Evolutionary conservation across 2,888 invertebrate genomes (phyloP).

Genomic region (Polydrusus tereticollis): DNA sequence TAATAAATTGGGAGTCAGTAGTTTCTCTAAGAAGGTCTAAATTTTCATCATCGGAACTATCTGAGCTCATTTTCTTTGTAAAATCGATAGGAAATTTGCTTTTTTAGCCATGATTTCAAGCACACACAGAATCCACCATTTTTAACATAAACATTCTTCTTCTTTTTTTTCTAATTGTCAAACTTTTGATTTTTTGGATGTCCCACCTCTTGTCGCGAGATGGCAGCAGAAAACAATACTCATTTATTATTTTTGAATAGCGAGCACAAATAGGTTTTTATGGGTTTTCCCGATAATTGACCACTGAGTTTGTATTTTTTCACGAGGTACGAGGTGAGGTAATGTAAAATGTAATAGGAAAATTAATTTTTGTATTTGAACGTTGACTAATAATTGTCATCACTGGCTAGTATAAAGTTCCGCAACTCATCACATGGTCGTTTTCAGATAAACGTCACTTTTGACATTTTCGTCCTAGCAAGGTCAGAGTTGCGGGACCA

Average conservation of each 20-base stretch:
- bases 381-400: no score
- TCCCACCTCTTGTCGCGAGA: background rate
- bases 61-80: slow-evolving; percentile 58
- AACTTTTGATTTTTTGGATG: background rate
- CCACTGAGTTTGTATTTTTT: no score
- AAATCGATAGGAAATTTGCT: slow-evolving; percentile 27
- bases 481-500: slow-evolving; percentile 33
- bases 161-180: slow-evolving; percentile 25
- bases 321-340: no score
- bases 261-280: background rate
- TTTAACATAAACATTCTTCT: slow-evolving; percentile 48
- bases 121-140: slow-evolving; percentile 41
- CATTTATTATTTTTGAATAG: background rate
- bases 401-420: background rate
- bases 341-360: no score
- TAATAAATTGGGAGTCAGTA: slow-evolving; percentile 69
- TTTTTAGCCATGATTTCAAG: slow-evolving; percentile 40
- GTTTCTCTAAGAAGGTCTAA: slow-evolving; percentile 65
- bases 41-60: slow-evolving; percentile 63
- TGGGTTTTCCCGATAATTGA: no score
- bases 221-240: background rate
- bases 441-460: slow-evolving; percentile 30
- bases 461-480: slow-evolving; percentile 41
- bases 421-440: slow-evolving; percentile 14
- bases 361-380: no score